Conservation (phyloP, 2,797 vertebrate species). For the Anguilla marmorata region DNA sequence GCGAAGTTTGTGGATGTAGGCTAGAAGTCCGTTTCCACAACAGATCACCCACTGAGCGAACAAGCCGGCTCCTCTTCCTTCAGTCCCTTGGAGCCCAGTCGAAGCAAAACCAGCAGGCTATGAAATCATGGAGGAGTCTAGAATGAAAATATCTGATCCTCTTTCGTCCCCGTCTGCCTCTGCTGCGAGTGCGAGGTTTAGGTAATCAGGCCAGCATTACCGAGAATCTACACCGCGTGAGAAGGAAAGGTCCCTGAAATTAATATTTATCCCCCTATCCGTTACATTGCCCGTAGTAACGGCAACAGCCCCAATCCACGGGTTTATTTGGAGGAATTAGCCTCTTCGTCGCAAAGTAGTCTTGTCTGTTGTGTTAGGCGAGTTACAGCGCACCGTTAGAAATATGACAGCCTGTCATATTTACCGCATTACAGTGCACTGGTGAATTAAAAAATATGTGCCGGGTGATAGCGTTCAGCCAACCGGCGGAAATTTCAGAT, state of each 20-base stretch:
- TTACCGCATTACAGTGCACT: conserved; percentile 33
- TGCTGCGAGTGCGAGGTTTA: neutral
- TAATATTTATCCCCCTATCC: conserved; percentile 47
- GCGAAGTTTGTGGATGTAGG: conserved; percentile 4
- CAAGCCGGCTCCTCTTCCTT: neutral
- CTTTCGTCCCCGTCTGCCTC: neutral
- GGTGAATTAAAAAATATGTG: neutral
- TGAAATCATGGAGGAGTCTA: neutral
- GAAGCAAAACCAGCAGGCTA: neutral
- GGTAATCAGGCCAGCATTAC: neutral
- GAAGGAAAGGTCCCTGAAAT: conserved; percentile 27
- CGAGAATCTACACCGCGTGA: conserved; percentile 3
- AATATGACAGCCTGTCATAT: conserved; percentile 7
- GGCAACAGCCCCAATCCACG: conserved; percentile 20
- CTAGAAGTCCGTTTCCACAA: neutral
- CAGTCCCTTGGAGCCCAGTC: neutral
- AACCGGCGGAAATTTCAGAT: conserved; percentile 6
- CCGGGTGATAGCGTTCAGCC: neutral
- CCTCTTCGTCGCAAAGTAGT: conserved; percentile 19
- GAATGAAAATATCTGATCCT: neutral
- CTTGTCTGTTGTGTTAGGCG: neutral
- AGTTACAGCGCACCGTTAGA: conserved; percentile 6
- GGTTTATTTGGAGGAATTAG: conserved; percentile 22
- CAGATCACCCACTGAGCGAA: neutral
- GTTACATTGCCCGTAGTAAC: conserved; percentile 28